Conservation (phyloP, 2,113 vertebrate species). For the Apus apus region DNA sequence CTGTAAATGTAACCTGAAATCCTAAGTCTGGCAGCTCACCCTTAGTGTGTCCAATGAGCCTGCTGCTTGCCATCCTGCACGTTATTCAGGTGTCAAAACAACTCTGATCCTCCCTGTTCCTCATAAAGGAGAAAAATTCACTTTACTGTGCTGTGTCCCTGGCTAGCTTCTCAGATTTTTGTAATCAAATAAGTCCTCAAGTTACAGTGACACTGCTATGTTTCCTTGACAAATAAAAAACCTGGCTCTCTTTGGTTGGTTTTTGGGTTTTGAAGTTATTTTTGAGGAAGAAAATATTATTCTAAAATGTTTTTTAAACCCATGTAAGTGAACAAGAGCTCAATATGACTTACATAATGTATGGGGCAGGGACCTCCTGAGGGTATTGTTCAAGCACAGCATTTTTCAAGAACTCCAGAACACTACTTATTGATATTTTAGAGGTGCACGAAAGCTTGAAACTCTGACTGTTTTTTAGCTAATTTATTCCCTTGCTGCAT, state of each 20-base stretch:
- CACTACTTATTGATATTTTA: slow-evolving; percentile 59
- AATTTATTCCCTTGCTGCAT: slow-evolving; percentile 61
- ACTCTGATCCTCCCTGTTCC: neutral
- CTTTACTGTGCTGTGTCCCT: neutral
- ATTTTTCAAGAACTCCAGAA: slow-evolving; percentile 42
- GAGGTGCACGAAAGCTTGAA: slow-evolving; percentile 29
- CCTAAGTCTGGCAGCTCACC: neutral
- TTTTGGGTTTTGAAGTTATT: neutral
- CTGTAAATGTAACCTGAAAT: neutral
- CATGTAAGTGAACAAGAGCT: neutral
- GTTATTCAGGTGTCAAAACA: neutral
- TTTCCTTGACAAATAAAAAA: slow-evolving; percentile 9
- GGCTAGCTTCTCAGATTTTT: neutral
- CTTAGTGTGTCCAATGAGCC: neutral
- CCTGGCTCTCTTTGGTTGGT: neutral
- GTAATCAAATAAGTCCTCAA: neutral
- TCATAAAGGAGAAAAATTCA: neutral
- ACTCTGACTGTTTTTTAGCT: slow-evolving; percentile 37
- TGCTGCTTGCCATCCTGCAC: neutral
- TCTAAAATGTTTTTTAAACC: slow-evolving; percentile 24
- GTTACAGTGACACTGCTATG: neutral
- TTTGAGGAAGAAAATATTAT: neutral
- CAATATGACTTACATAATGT: neutral
- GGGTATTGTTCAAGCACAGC: slow-evolving; percentile 18
- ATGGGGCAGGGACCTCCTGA: neutral